phyloP scores from a whole-genome alignment of 2,888 invertebrate genomes.

The Dolomedes plantarius region DNA sequence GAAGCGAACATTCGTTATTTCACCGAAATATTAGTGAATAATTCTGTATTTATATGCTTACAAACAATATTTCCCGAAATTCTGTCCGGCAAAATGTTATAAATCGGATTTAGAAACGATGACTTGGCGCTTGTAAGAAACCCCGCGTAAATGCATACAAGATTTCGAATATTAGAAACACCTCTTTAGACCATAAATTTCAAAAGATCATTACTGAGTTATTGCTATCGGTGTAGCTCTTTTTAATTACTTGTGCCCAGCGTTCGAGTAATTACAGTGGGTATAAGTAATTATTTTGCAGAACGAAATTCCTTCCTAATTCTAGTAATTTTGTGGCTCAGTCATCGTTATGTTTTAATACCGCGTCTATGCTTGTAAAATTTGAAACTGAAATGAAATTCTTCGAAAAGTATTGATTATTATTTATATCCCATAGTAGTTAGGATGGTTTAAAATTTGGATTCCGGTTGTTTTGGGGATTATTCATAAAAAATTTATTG shows the following conservation, averaged over 20 bases:
- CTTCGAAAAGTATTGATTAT: no score
- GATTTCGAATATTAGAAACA: constrained; percentile 5
- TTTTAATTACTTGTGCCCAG: neutral
- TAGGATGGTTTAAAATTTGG: no score
- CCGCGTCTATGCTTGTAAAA: no score
- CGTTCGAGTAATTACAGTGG: neutral
- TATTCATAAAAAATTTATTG: no score
- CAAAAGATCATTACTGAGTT: constrained; percentile 9
- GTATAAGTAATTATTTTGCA: neutral
- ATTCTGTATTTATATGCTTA: no score
- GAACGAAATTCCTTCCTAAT: neutral
- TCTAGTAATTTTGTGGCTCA: neutral
- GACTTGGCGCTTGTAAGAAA: neutral
- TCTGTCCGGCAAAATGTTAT: no score
- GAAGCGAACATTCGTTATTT: no score
- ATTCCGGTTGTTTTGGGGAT: no score
- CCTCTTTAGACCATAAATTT: constrained; percentile 6
- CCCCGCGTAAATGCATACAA: neutral
- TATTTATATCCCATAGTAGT: no score
- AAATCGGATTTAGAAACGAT: neutral
- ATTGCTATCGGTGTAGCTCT: neutral
- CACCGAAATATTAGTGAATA: no score
- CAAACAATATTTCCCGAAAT: no score
- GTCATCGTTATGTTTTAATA: neutral
- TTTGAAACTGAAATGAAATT: no score